These are phyloP conservation scores for Cydia amplana DNA, from an alignment of 1,140 invertebrate species.

Conservation along the genomic window DNA sequence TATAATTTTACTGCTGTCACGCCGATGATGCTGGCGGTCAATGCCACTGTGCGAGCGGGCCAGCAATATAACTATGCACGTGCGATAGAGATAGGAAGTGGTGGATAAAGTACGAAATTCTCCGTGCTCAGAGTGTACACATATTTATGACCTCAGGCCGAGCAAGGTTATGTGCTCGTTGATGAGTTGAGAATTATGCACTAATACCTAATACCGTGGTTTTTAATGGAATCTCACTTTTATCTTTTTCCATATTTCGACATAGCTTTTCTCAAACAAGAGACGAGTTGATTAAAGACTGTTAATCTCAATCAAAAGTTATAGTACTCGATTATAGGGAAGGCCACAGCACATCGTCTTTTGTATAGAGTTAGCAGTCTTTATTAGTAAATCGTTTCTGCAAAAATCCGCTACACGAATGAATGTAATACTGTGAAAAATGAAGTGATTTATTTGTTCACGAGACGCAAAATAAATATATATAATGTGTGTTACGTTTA, in stretches of 20 bases:
- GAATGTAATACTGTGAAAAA: background rate
- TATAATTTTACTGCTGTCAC: background rate
- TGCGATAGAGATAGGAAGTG: no score
- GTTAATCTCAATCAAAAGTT: background rate
- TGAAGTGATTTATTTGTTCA: conserved; percentile 28
- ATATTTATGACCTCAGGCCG: conserved; percentile 27
- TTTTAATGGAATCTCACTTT: conserved; percentile 38
- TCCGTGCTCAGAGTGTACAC: background rate
- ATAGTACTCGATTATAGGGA: background rate
- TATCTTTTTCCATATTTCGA: conserved; percentile 7
- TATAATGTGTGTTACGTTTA: conserved; percentile 32
- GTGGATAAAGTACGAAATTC: no score
- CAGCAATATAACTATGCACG: no score
- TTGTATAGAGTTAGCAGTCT: background rate
- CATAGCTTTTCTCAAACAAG: background rate
- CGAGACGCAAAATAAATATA: conserved; percentile 29
- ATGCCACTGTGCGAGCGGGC: no score
- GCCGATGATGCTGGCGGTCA: background rate
- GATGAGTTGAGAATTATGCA: conserved; percentile 39
- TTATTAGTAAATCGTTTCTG: background rate
- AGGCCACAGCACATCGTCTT: background rate
- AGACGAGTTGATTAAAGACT: background rate
- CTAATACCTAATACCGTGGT: background rate
- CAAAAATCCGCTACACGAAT: background rate
- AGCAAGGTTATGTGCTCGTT: conserved; percentile 35